These are phyloP conservation scores for Apostichopus californicus DNA, from an alignment of 35 echinoderm and acorn worm species.

Conservation along the genomic window DNA sequence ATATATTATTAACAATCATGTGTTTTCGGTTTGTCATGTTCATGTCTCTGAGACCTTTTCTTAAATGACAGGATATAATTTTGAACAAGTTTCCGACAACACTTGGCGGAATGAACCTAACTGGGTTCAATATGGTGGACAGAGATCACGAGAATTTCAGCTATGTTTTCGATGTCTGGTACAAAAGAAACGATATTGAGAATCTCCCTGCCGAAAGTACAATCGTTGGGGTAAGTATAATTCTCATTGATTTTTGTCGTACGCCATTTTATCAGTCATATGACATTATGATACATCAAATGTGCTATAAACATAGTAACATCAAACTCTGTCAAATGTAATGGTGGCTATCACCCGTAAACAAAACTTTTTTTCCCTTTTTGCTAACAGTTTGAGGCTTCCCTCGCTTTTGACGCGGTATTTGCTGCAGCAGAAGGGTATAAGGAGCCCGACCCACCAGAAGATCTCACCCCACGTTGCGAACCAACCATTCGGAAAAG, in stretches of 20 bases:
- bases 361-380: neutral
- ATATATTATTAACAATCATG: neutral
- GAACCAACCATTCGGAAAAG: neutral
- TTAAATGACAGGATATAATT: conserved; percentile 8
- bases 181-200: conserved; percentile 1
- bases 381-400: conserved; percentile 22
- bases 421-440: conserved; percentile 6
- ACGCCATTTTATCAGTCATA: no score
- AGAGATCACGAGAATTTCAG: conserved; percentile 58
- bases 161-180: conserved; percentile 62
- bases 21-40: neutral
- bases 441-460: neutral
- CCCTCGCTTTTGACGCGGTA: conserved; percentile 15
- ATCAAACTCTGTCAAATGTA: no score
- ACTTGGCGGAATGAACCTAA: conserved; percentile 71
- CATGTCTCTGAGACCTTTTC: no score
- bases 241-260: neutral
- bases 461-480: neutral
- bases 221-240: conserved; percentile 53
- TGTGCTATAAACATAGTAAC: no score
- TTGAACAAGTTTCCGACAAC: conserved; percentile 21
- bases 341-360: no score
- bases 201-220: neutral
- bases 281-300: no score
- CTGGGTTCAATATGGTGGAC: conserved; percentile 70